Conservation (phyloP, 2,888 invertebrate genomes). For the Acrobasis suavella region DNA sequence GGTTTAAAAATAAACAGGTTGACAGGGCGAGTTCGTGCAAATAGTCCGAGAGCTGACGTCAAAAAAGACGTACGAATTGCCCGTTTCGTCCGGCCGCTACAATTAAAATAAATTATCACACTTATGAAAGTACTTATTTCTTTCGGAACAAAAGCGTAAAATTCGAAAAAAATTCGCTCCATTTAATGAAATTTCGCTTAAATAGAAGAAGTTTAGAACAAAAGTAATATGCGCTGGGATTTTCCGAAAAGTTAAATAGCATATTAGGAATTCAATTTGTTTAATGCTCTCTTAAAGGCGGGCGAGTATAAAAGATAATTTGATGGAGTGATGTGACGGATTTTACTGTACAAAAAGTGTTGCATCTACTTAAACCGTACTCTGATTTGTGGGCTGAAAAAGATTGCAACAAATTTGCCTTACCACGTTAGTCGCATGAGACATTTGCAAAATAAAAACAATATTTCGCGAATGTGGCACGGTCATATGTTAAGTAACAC, state of each 20-base stretch:
- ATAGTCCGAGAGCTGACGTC: neutral
- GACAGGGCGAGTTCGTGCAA: neutral
- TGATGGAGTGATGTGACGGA: neutral
- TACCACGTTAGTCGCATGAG: too few relatives aligned
- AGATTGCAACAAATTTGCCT: too few relatives aligned
- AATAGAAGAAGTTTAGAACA: constrained; percentile 69
- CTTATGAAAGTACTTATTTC: constrained; percentile 42
- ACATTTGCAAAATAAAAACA: too few relatives aligned
- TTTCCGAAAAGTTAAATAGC: constrained; percentile 73
- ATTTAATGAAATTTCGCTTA: constrained; percentile 63
- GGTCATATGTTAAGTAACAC: too few relatives aligned
- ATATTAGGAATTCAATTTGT: constrained; percentile 72
- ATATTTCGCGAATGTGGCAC: too few relatives aligned
- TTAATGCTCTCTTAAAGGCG: constrained; percentile 57
- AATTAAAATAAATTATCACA: constrained; percentile 64
- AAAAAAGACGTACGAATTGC: constrained; percentile 15
- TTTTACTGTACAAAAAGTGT: neutral
- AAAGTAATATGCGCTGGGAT: constrained; percentile 65
- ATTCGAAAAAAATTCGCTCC: constrained; percentile 48
- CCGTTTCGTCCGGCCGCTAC: constrained; percentile 38
- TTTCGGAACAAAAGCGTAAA: constrained; percentile 46
- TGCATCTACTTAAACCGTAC: neutral
- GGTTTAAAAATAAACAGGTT: constrained; percentile 3
- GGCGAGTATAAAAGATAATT: constrained; percentile 27
- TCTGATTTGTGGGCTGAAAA: too few relatives aligned